These are phyloP conservation scores for Augochlora pura DNA, from an alignment of 1,140 invertebrate species.

Conservation along the genomic window DNA sequence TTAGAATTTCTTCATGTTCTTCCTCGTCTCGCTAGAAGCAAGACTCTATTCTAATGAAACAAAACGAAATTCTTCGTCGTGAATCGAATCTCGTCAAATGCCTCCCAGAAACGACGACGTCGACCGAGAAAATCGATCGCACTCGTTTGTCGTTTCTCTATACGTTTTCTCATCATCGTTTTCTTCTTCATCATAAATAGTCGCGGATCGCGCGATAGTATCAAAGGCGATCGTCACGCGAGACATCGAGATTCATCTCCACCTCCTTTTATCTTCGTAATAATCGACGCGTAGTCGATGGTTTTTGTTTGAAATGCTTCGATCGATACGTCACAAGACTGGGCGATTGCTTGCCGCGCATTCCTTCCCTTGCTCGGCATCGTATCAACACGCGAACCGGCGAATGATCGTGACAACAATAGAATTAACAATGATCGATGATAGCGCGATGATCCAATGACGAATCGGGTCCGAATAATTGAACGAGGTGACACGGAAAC, in stretches of 20 bases:
- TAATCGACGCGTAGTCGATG: slow-evolving; percentile 17
- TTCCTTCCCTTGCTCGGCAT: slow-evolving; percentile 6
- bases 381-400: slow-evolving; percentile 48
- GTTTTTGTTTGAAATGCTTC: slow-evolving; percentile 19
- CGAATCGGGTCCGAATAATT: slow-evolving; percentile 22
- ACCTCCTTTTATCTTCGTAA: not conserved
- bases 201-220: slow-evolving; percentile 20
- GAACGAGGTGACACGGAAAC: slow-evolving; percentile 26
- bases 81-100: slow-evolving; percentile 50
- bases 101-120: slow-evolving; percentile 20
- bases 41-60: slow-evolving; percentile 53
- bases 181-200: slow-evolving; percentile 4
- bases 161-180: not conserved
- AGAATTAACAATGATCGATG: slow-evolving; percentile 57
- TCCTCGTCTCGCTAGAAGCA: slow-evolving; percentile 37
- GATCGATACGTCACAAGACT: slow-evolving; percentile 38
- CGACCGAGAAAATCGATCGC: slow-evolving; percentile 34
- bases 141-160: slow-evolving; percentile 2
- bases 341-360: slow-evolving; percentile 1
- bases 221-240: slow-evolving; percentile 16
- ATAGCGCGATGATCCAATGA: slow-evolving; percentile 40
- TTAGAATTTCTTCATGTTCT: slow-evolving; percentile 12
- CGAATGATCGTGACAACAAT: slow-evolving; percentile 59
- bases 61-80: slow-evolving; percentile 10
- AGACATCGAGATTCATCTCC: not conserved